phyloP scores from a whole-genome alignment of 2,797 vertebrate species.

The Catostomus latipinnis region DNA sequence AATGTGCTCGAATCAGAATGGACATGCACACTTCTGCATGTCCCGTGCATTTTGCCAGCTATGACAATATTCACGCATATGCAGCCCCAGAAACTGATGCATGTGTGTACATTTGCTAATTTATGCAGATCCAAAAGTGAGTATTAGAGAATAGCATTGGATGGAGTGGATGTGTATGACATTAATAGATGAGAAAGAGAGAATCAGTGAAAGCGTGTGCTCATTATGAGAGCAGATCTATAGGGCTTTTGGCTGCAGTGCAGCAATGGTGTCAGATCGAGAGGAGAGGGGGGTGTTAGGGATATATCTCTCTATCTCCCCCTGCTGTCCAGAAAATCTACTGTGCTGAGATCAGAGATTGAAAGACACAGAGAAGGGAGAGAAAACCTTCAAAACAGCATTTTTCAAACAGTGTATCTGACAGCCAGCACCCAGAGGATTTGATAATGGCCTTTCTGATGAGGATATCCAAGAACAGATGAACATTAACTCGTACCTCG shows the following conservation, averaged over 20 bases:
- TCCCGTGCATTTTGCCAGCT: neutral
- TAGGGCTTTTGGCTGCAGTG: conserved; percentile 53
- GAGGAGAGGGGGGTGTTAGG: neutral
- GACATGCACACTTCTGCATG: neutral
- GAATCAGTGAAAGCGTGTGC: conserved; percentile 21
- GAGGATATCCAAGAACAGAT: conserved; percentile 42
- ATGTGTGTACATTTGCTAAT: conserved; percentile 10
- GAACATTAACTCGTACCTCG: conserved; percentile 76
- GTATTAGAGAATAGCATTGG: conserved; percentile 23
- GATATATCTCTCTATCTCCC: conserved; percentile 9
- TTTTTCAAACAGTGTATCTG: conserved; percentile 48
- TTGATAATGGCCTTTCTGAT: conserved; percentile 47
- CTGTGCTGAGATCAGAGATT: neutral
- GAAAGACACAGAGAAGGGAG: conserved; percentile 46
- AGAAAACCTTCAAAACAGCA: conserved; percentile 51
- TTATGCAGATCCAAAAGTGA: neutral
- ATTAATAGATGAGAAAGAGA: conserved; percentile 26
- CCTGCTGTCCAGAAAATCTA: conserved; percentile 22
- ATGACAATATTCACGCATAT: neutral
- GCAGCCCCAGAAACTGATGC: neutral
- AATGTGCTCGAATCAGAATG: conserved; percentile 2
- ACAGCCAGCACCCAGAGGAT: conserved; percentile 44
- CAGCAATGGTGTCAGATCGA: conserved; percentile 25
- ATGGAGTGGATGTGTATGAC: conserved; percentile 7
- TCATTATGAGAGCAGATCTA: conserved; percentile 47